Evolutionary conservation across 1,140 invertebrate species (phyloP), one percentile per base, ranked within the genome.

Genomic region (Orchestia grillus): DNA sequence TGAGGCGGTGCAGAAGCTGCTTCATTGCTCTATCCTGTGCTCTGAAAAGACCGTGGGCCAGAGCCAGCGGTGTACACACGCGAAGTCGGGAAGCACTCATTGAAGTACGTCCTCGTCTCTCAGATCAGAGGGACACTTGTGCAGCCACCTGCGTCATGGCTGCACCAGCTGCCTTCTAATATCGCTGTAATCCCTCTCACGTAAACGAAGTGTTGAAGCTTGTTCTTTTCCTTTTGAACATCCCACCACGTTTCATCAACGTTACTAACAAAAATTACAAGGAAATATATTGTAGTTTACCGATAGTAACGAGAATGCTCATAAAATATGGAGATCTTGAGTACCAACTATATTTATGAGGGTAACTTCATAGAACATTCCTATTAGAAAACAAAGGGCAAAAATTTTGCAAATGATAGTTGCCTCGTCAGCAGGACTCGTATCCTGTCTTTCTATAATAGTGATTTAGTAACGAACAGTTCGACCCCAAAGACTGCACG

Each of bases 21-120:
- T 77, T 77, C 62, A 77, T 77, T 77, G 28, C 62, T 77, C 28
- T 77, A 77, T 77, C 62, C 62, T 77, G 62, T 77, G 62, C 62
- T 36, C 62, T 36, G 62, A 15, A 36, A 77, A 77, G 62, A 8
- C 15, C 3, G 62, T 6, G 6, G 19, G 19, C 47, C 47, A 53
- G 19, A 53, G 47, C 1, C 62, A 3, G 62, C 36, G 62, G 1
- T 28, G 28, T 77, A 15, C 36, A 36, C 11, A 19, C 19, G 62
- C 28, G 28, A 41, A 42, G 41, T 44, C 88, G 88, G 88, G 88
- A 91, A 91, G 88, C 88, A 0, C 88, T 91, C 88, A 91, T 43
- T 91, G 88, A 91, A 41, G 44, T 44, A 91, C 88, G 88, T 91
- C 88, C 88, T 91, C 44, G 42, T 91, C 44, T 16, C 88, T 91